Evolutionary conservation across 2,888 invertebrate species (phyloP).

Genomic region (Archips xylosteana): DNA sequence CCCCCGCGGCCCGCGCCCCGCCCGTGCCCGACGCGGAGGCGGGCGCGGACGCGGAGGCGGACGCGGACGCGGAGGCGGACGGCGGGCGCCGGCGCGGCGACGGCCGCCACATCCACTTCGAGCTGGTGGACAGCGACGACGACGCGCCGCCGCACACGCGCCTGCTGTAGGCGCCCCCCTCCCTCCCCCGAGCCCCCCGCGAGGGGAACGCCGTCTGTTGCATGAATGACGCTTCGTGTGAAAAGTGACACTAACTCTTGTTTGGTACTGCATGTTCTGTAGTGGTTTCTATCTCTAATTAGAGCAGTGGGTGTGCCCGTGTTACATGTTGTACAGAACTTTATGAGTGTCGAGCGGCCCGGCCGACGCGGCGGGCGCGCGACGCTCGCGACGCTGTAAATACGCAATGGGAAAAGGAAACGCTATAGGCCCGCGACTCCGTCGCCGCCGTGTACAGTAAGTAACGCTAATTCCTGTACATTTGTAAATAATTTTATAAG

Average conservation of each 20-base stretch:
- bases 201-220: slow-evolving; percentile 19
- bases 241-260: slow-evolving; percentile 29
- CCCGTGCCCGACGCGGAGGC: slow-evolving; percentile 55
- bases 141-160: slow-evolving; percentile 70
- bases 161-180: slow-evolving; percentile 59
- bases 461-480: slow-evolving; percentile 46
- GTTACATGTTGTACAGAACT: slow-evolving; percentile 29
- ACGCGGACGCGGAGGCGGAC: slow-evolving; percentile 41
- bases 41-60: slow-evolving; percentile 44
- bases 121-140: slow-evolving; percentile 76
- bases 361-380: slow-evolving; percentile 31
- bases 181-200: slow-evolving; percentile 39
- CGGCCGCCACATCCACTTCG: slow-evolving; percentile 75
- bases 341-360: slow-evolving; percentile 26
- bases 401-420: slow-evolving; percentile 37
- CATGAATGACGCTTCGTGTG: slow-evolving; percentile 29
- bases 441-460: slow-evolving; percentile 38
- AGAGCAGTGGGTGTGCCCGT: background rate
- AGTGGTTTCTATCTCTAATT: slow-evolving; percentile 26
- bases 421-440: slow-evolving; percentile 30
- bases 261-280: slow-evolving; percentile 26
- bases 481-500: slow-evolving; percentile 61
- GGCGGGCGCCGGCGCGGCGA: slow-evolving; percentile 45
- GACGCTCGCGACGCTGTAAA: slow-evolving; percentile 22
- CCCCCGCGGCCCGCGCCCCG: no score